Evolutionary conservation across 2,888 invertebrate genomes (phyloP).

Genomic region (Eustalomyia histrio): DNA sequence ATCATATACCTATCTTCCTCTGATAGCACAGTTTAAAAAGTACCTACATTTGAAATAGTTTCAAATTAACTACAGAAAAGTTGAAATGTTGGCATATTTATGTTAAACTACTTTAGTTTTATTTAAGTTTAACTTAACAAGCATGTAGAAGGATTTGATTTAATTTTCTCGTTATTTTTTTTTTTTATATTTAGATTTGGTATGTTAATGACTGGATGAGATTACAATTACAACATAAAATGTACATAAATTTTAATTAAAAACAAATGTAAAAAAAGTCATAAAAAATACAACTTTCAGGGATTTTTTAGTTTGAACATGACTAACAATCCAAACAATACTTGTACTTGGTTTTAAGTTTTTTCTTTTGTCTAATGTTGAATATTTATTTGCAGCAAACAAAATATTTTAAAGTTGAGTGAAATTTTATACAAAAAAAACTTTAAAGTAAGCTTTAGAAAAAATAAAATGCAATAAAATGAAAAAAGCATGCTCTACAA

Average conservation of each 20-base stretch:
- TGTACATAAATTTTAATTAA: constrained; percentile 49
- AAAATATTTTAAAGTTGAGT: background rate
- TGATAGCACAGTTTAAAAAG: no score
- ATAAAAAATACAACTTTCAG: constrained; percentile 15
- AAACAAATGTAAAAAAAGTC: constrained; percentile 41
- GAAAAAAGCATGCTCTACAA: background rate
- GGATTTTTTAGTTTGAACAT: background rate
- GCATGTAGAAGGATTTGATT: background rate
- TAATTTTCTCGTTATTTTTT: background rate
- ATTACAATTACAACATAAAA: constrained; percentile 1
- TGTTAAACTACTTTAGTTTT: constrained; percentile 3
- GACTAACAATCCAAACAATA: constrained; percentile 1
- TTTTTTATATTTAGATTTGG: background rate
- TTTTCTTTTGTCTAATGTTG: background rate
- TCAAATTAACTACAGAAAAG: constrained; percentile 1
- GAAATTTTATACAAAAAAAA: background rate
- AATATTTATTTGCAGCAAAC: background rate
- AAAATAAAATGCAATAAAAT: background rate
- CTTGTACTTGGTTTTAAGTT: background rate
- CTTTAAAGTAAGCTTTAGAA: background rate
- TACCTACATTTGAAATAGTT: background rate
- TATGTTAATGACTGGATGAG: background rate
- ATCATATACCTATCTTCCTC: no score
- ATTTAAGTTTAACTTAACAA: background rate
- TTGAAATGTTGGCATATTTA: background rate